Percentiles rank a stretch among this genome's conserved stretches.
Evolutionary conservation across 2,888 invertebrate genomes (phyloP).

Genomic region (Carpatolechia fugitivella): DNA sequence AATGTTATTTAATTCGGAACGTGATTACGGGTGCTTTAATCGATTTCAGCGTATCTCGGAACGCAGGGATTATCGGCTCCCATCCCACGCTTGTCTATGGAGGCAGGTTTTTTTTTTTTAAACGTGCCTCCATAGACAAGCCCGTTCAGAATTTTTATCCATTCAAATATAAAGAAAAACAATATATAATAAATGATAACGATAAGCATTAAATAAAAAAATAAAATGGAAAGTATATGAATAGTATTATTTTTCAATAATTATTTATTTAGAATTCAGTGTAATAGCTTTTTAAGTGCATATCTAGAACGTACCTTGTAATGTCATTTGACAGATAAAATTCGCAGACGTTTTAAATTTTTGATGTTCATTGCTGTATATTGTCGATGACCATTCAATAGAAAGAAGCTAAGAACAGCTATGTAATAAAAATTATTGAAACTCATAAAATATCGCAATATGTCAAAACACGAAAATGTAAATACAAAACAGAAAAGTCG

Average conservation of each 20-base stretch:
- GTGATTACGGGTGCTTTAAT: too few species aligned
- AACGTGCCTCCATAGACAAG: not conserved
- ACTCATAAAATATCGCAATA: not conserved
- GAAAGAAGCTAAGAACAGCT: not conserved
- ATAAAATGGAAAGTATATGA: not conserved
- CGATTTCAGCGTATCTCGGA: too few species aligned
- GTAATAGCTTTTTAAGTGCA: too few species aligned
- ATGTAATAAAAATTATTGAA: not conserved
- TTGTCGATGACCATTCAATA: not conserved
- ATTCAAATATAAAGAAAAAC: not conserved
- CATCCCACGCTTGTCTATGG: too few species aligned
- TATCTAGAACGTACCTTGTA: not conserved
- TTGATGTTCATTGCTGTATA: not conserved
- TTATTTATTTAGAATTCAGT: too few species aligned
- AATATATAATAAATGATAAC: not conserved
- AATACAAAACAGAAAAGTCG: slow-evolving; percentile 25
- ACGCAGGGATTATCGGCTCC: too few species aligned
- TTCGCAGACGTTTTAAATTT: not conserved
- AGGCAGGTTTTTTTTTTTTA: too few species aligned
- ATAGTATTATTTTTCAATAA: too few species aligned
- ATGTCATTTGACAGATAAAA: not conserved
- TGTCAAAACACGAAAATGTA: slow-evolving; percentile 12
- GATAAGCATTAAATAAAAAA: not conserved
- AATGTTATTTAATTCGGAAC: too few species aligned
- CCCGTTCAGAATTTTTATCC: not conserved